Evolutionary conservation across 1,140 invertebrate species (phyloP).

Genomic region (Drosophila nebulosa): DNA sequence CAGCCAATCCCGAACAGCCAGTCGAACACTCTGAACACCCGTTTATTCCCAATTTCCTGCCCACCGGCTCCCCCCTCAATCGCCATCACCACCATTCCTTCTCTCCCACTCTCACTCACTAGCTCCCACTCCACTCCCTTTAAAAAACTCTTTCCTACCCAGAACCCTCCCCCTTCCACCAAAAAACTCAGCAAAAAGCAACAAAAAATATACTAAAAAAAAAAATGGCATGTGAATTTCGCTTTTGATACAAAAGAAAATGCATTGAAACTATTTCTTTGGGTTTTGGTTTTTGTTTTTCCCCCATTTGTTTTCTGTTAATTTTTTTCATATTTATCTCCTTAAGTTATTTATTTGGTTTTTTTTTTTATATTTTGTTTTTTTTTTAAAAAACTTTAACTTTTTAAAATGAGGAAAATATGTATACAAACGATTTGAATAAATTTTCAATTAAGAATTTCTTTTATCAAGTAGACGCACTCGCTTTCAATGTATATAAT

Average conservation of each 20-base stretch:
- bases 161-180: too few relatives aligned
- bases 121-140: neutral
- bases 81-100: neutral
- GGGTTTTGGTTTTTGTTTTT: constrained; percentile 47
- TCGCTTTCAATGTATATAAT: constrained; percentile 59
- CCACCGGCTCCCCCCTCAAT: neutral
- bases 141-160: too few relatives aligned
- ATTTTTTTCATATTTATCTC: neutral
- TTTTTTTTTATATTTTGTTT: constrained; percentile 22
- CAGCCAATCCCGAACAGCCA: constrained; percentile 21
- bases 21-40: constrained; percentile 16
- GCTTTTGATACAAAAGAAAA: constrained; percentile 57
- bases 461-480: constrained; percentile 55
- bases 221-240: constrained; percentile 77
- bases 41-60: neutral
- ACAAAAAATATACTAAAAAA: constrained; percentile 47
- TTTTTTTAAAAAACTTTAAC: constrained; percentile 35
- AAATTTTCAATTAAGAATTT: constrained; percentile 30
- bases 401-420: constrained; percentile 35
- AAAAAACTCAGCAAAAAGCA: constrained; percentile 33
- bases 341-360: constrained; percentile 31
- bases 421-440: constrained; percentile 42
- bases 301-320: constrained; percentile 31
- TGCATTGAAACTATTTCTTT: constrained; percentile 51
- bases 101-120: neutral